Base-by-base conservation (phyloP, 2,888 invertebrate species). In the Lithodes maja region DNA sequence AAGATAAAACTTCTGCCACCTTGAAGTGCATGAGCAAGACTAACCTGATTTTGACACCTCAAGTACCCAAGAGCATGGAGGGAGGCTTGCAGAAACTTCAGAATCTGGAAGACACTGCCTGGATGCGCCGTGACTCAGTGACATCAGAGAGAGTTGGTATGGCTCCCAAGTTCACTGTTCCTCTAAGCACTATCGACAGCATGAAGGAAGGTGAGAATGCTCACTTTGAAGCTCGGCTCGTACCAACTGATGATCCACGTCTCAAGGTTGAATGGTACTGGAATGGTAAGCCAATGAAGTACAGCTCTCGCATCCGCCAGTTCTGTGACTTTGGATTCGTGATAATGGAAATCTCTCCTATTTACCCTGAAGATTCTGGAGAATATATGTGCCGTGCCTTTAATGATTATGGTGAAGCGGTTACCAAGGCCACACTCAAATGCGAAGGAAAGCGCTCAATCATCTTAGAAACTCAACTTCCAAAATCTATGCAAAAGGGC, bases 281-380 rank as follows among this genome's bases (percentile, higher is more conserved):
- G 97, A 98, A 98, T 93, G 97, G 98, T 91, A 97, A 97, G 94
- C 96, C 97, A 82, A 94, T 97, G 88, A 96, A 96, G 94, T 96
- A 97, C 79, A 98, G 98, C 89, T 97, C 98, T 9, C 95, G 98
- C 92, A 98, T 98, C 95, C 97, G 99, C 92, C 98, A 99, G 55
- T 98, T 98, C 96, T 97, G 98, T 93, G 99, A 99, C 94, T 99
- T 99, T 94, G 99, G 99, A 89, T 99, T 98, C 93, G 99, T 98
- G 54, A 98, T 99, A 92, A 95, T 99, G 92, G 99, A 99, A 95
- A 99, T 99, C 93, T 97, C 98, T 7, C 99, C 99, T 0, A 98
- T 99, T 12, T 98, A 98, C 93, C 98, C 98, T 0, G 98, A 98
- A 95, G 99, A 99, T 94, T 97, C 98, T 53, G 99, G 98, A 3